A percentile compares a stretch with the other conserved stretches of the same genome.
phyloP scores from a whole-genome alignment of 2,888 invertebrate genomes.

The Drosophila aldrichi region DNA sequence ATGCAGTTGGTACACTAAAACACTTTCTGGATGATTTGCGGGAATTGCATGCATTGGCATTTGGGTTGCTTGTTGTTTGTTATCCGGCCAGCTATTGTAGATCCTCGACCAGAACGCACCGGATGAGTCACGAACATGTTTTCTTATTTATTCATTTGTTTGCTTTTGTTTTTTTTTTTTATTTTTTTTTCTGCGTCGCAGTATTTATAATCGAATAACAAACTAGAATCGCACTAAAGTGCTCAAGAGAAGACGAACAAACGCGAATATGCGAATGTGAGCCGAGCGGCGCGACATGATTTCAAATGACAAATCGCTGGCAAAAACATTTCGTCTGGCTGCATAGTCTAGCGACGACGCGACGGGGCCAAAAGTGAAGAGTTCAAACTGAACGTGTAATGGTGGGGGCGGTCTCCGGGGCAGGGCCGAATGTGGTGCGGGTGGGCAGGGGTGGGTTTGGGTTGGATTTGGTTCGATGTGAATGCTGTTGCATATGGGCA shows the following conservation, averaged over 20 bases:
- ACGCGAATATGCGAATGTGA: conserved; percentile 1
- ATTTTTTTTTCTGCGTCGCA: conserved; percentile 60
- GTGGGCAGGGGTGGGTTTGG: too few species aligned
- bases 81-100: not conserved
- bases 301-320: conserved; percentile 68
- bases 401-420: not conserved
- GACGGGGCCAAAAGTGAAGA: conserved; percentile 30
- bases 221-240: conserved; percentile 21
- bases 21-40: not conserved
- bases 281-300: conserved; percentile 25
- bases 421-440: not conserved
- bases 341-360: conserved; percentile 33
- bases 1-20: not conserved
- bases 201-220: conserved; percentile 61
- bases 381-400: conserved; percentile 1
- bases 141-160: conserved; percentile 1
- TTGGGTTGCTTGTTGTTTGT: not conserved
- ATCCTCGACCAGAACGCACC: conserved; percentile 8
- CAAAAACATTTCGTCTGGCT: conserved; percentile 48
- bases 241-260: not conserved
- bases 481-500: conserved; percentile 21
- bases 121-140: conserved; percentile 53
- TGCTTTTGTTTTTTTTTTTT: not conserved
- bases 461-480: not conserved
- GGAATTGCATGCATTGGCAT: conserved; percentile 1